Percentiles rank a stretch among this genome's conserved stretches.
Evolutionary conservation across 1,140 invertebrate species (phyloP).

Genomic region (Gonatopus flavifemur): DNA sequence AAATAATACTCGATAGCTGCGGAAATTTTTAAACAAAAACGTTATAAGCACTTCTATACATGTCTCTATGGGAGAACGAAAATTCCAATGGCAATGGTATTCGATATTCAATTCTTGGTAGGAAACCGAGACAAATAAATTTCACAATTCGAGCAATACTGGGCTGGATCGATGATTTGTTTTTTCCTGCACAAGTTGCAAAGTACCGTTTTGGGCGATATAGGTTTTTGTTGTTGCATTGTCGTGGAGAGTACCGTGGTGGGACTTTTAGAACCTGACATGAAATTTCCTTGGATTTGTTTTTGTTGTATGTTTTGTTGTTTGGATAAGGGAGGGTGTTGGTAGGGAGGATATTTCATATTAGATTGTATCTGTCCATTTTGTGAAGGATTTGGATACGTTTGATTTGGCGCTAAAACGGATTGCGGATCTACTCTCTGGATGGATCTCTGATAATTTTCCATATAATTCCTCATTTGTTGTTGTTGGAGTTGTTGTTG

Average conservation of each 20-base stretch:
- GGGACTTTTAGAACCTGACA: conserved; percentile 66
- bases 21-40: too few species aligned
- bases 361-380: conserved; percentile 49
- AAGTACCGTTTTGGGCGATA: conserved; percentile 56
- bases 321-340: conserved; percentile 60
- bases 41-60: too few species aligned
- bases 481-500: conserved; percentile 35
- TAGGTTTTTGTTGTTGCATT: conserved; percentile 41
- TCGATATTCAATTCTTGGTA: conserved; percentile 53
- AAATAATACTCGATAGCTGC: too few species aligned
- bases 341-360: conserved; percentile 62
- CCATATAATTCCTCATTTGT: conserved; percentile 45
- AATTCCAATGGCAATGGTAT: too few species aligned
- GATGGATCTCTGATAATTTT: conserved; percentile 44
- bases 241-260: conserved; percentile 35
- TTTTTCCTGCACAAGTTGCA: conserved; percentile 87
- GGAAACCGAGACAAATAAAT: conserved; percentile 89
- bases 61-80: too few species aligned
- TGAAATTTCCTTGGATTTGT: too few species aligned
- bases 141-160: conserved; percentile 87
- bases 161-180: conserved; percentile 69
- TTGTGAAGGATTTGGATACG: conserved; percentile 51
- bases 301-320: conserved; percentile 52
- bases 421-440: conserved; percentile 42
- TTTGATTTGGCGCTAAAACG: conserved; percentile 41